A percentile compares a stretch with the other conserved stretches of the same genome.
Evolutionary conservation across 2,888 invertebrate genomes (phyloP).

Genomic region (Troilus luridus): DNA sequence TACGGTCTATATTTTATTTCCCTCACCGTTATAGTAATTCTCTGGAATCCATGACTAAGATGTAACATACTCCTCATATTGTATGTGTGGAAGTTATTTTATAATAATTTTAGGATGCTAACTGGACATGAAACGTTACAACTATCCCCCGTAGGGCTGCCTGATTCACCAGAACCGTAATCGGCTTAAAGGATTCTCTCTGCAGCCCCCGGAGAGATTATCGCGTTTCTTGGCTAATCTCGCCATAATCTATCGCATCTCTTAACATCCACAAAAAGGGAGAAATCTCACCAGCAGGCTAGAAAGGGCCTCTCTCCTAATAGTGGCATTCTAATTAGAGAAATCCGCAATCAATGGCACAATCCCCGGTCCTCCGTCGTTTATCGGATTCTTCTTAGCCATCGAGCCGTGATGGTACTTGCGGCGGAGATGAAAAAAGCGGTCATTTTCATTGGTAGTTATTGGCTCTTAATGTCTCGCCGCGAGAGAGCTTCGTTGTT

Average conservation of each 20-base stretch:
- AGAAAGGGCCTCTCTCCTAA: constrained; percentile 1
- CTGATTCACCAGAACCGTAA: background rate
- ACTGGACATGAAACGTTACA: background rate
- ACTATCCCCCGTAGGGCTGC: background rate
- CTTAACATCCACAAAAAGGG: constrained; percentile 13
- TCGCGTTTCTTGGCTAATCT: background rate
- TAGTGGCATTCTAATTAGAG: constrained; percentile 28
- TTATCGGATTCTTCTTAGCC: background rate
- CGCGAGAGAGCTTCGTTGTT: background rate
- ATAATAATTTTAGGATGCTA: background rate
- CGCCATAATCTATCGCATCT: background rate
- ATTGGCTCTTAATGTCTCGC: background rate
- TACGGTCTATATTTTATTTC: too few species aligned
- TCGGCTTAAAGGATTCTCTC: background rate
- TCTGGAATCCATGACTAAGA: background rate
- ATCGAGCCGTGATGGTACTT: background rate
- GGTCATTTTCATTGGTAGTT: background rate
- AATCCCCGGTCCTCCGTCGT: background rate
- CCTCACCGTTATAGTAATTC: too few species aligned
- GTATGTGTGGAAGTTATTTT: background rate
- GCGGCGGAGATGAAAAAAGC: background rate
- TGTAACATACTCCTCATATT: background rate
- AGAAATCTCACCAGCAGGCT: background rate
- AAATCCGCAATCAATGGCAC: background rate
- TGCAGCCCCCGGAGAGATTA: background rate